Conservation (phyloP, 2,113 vertebrate species). For the Platanista minor region DNA sequence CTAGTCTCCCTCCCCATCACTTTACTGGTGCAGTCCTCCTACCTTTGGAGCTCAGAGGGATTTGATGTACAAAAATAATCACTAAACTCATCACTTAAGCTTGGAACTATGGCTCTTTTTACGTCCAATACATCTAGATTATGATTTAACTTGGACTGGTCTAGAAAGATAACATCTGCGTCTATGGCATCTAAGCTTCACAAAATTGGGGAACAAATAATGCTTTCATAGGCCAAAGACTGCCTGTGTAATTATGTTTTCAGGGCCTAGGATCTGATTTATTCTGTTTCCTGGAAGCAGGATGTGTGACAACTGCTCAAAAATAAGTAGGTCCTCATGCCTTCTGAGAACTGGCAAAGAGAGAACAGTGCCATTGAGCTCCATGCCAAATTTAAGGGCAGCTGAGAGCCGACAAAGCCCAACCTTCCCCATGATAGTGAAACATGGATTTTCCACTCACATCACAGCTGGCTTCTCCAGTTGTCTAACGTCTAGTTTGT, state of each 20-base stretch:
- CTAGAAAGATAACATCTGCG: neutral
- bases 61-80: neutral
- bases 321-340: neutral
- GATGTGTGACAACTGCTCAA: neutral
- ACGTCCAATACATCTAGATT: neutral
- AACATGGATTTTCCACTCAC: conserved; percentile 29
- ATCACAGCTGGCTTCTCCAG: conserved; percentile 39
- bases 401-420: neutral
- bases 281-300: conserved; percentile 11
- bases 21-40: neutral
- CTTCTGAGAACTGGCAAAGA: conserved; percentile 9
- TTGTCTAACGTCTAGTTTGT: neutral
- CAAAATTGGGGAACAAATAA: neutral
- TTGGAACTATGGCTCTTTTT: neutral
- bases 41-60: neutral
- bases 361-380: neutral
- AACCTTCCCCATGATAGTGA: neutral
- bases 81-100: neutral
- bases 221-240: neutral
- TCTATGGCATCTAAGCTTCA: neutral
- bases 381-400: neutral
- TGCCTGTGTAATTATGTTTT: neutral
- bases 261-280: neutral
- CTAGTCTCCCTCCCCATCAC: neutral
- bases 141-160: neutral